Conservation (phyloP, 2,888 invertebrate genomes). For the Melolontha melolontha region DNA sequence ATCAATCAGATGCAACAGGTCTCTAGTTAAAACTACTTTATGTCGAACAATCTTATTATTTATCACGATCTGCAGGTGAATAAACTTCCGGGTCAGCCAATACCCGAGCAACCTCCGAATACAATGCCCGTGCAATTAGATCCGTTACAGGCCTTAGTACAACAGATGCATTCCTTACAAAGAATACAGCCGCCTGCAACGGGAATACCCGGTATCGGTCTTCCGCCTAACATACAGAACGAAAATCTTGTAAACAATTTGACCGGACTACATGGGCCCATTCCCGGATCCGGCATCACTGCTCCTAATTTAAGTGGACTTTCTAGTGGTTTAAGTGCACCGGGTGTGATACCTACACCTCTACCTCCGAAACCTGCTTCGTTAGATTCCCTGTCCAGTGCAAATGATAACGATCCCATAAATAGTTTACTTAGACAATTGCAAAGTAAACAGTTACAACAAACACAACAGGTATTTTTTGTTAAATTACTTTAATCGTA, state of each 20-base stretch:
- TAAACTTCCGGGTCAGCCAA: conserved; percentile 58
- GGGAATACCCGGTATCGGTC: conserved; percentile 46
- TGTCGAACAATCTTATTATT: conserved; percentile 5
- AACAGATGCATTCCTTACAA: conserved; percentile 68
- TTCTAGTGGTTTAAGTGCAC: conserved; percentile 34
- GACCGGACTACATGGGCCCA: conserved; percentile 33
- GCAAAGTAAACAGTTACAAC: conserved; percentile 59
- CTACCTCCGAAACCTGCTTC: conserved; percentile 32
- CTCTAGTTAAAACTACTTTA: conserved; percentile 6
- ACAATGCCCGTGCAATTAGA: conserved; percentile 63
- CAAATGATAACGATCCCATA: conserved; percentile 57
- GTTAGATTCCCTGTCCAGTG: conserved; percentile 31
- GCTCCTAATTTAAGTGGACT: conserved; percentile 39
- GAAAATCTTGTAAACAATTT: conserved; percentile 39
- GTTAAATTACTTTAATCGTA: not conserved
- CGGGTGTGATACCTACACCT: conserved; percentile 36
- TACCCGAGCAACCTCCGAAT: conserved; percentile 58
- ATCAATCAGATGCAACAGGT: conserved; percentile 69
- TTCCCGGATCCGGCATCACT: conserved; percentile 18
- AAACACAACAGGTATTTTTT: conserved; percentile 46
- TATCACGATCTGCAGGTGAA: conserved; percentile 55
- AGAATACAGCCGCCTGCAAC: conserved; percentile 51
- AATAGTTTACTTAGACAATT: conserved; percentile 68
- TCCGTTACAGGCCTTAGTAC: conserved; percentile 67
- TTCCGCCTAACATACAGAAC: conserved; percentile 41